Conservation (phyloP, 2,888 invertebrate species). For the Drosophila gaucha region DNA sequence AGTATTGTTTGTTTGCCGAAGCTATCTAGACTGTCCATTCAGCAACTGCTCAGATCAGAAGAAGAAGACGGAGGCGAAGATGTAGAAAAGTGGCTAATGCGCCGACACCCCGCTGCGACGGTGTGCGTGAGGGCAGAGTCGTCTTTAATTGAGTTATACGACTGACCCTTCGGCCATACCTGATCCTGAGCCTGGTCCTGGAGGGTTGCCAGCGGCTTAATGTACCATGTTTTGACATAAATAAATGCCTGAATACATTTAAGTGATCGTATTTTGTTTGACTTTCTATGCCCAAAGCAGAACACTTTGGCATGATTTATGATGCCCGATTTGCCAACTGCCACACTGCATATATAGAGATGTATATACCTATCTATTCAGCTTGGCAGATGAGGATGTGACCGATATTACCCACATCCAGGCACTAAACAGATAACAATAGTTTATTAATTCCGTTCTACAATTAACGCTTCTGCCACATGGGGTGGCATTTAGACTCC, state of each 20-base stretch:
- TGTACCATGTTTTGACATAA: constrained; percentile 83
- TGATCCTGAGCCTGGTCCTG: constrained; percentile 26
- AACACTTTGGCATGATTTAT: constrained; percentile 72
- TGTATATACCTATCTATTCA: constrained; percentile 5
- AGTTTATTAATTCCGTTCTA: constrained; percentile 42
- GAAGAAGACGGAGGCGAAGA: constrained; percentile 24
- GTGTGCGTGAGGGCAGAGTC: constrained; percentile 76
- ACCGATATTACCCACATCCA: constrained; percentile 54
- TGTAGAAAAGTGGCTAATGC: constrained; percentile 65
- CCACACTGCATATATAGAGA: constrained; percentile 24
- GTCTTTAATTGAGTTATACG: constrained; percentile 81
- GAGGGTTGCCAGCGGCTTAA: constrained; percentile 68
- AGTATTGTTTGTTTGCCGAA: constrained; percentile 41
- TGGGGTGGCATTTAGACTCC: constrained; percentile 22
- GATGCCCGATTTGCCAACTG: constrained; percentile 64
- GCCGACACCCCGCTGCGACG: constrained; percentile 79
- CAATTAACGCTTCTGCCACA: constrained; percentile 38
- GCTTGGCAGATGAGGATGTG: constrained; percentile 43
- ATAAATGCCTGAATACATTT: constrained; percentile 84
- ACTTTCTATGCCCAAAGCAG: constrained; percentile 68
- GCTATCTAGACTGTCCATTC: constrained; percentile 42
- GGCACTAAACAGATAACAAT: constrained; percentile 45
- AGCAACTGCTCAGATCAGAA: constrained; percentile 45
- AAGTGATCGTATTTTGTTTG: constrained; percentile 78
- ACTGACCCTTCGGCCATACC: constrained; percentile 44